Conservation (phyloP, 2,888 invertebrate species). For the Neocrepidodera transversa region DNA sequence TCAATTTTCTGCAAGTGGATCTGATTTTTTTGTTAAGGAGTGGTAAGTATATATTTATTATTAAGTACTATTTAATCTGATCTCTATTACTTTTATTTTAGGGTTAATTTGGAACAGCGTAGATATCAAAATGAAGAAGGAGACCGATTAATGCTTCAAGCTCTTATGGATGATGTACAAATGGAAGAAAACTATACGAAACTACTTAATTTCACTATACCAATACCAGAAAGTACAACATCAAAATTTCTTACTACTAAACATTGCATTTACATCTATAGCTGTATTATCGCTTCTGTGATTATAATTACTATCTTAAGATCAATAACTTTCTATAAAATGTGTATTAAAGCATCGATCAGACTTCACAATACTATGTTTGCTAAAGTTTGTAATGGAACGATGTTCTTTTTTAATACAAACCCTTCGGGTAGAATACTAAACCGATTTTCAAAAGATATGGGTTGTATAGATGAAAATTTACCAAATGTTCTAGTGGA, state of each 20-base stretch:
- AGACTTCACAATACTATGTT: conserved; percentile 65
- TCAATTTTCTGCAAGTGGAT: conserved; percentile 75
- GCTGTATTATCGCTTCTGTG: conserved; percentile 42
- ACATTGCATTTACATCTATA: conserved; percentile 48
- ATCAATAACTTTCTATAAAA: conserved; percentile 62
- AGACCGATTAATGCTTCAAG: conserved; percentile 37
- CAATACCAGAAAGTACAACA: background rate
- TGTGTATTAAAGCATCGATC: conserved; percentile 64
- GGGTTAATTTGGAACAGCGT: conserved; percentile 54
- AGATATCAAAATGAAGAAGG: conserved; percentile 33
- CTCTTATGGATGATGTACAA: conserved; percentile 37
- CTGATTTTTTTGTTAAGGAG: conserved; percentile 81
- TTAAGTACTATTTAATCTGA: background rate
- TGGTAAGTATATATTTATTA: conserved; percentile 65
- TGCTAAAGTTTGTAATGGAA: conserved; percentile 66
- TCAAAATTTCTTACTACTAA: conserved; percentile 43
- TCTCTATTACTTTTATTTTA: conserved; percentile 34
- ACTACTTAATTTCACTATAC: background rate
- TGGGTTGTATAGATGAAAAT: conserved; percentile 66
- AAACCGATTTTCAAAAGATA: conserved; percentile 76
- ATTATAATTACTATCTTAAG: conserved; percentile 60
- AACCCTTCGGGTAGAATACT: conserved; percentile 70
- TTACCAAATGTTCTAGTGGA: conserved; percentile 63
- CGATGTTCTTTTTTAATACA: conserved; percentile 73
- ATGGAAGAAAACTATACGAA: conserved; percentile 37